These are phyloP conservation scores for Acanthurus tractus DNA, from an alignment of 2,797 vertebrate genomes.

Conservation along the genomic window DNA sequence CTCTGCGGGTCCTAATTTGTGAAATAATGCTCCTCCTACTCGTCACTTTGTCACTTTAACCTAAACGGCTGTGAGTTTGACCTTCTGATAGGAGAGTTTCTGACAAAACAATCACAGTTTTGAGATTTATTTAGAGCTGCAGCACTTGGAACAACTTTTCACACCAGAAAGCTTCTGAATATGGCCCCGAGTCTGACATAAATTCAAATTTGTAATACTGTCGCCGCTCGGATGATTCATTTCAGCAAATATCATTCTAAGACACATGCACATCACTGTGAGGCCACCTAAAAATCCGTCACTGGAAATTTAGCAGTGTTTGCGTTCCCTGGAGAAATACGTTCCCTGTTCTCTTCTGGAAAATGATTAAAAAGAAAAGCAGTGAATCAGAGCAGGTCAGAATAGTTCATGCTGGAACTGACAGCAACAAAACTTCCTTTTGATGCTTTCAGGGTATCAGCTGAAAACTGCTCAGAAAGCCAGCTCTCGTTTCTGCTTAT, in stretches of 20 bases:
- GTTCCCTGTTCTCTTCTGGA: constrained; percentile 9
- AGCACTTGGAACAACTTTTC: constrained; percentile 6
- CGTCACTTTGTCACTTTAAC: background rate
- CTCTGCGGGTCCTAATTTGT: background rate
- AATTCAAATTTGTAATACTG: constrained; percentile 10
- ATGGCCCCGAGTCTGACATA: constrained; percentile 2
- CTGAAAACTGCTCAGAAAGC: constrained; percentile 25
- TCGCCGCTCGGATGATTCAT: constrained; percentile 4
- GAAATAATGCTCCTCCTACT: background rate
- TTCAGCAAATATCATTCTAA: constrained; percentile 23
- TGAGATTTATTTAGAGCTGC: background rate
- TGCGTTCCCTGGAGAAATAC: constrained; percentile 14
- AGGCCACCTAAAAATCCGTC: constrained; percentile 26
- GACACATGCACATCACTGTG: constrained; percentile 22
- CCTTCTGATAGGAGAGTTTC: background rate
- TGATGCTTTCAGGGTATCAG: constrained; percentile 29
- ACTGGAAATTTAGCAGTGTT: constrained; percentile 23
- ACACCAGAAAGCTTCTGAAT: background rate
- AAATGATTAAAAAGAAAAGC: constrained; percentile 38
- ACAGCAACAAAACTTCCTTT: constrained; percentile 27
- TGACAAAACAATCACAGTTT: background rate
- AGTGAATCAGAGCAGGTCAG: constrained; percentile 35
- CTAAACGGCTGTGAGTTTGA: constrained; percentile 4
- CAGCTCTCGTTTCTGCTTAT: constrained; percentile 14
- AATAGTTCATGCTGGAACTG: constrained; percentile 32